Evolutionary conservation across 2,113 vertebrate species (phyloP).

Genomic region (Platichthys flesus): DNA sequence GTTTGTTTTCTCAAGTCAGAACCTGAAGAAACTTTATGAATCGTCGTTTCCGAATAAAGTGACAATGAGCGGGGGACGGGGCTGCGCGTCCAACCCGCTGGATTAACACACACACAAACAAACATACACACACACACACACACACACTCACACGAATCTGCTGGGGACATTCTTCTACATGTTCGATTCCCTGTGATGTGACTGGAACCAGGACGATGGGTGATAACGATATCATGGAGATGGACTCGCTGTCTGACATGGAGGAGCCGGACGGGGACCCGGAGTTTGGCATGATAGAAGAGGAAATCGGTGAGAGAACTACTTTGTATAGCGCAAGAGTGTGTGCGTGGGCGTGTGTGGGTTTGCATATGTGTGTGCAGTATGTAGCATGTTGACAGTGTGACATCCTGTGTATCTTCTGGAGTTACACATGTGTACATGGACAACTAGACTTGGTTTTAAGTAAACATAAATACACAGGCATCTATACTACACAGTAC

Average conservation of each 20-base stretch:
- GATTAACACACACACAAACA: neutral
- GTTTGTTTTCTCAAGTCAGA: slow-evolving; percentile 38
- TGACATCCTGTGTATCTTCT: neutral
- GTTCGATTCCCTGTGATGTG: slow-evolving; percentile 12
- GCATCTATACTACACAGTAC: no score
- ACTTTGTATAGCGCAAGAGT: neutral
- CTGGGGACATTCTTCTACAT: neutral
- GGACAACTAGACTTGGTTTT: neutral
- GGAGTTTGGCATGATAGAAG: slow-evolving; percentile 45
- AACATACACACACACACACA: neutral
- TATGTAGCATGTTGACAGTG: no score
- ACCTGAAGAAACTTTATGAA: slow-evolving; percentile 32
- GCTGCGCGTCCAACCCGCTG: neutral
- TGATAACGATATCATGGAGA: slow-evolving; percentile 63
- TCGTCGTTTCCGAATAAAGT: slow-evolving; percentile 3
- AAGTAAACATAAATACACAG: neutral
- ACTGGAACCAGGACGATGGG: slow-evolving; percentile 42
- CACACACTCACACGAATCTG: neutral
- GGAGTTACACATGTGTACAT: neutral
- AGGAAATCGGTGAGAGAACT: slow-evolving; percentile 65
- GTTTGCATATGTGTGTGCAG: no score
- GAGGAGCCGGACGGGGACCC: slow-evolving; percentile 49
- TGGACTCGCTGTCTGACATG: slow-evolving; percentile 62
- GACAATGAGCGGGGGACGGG: slow-evolving; percentile 16
- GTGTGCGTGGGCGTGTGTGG: no score